phyloP scores from a whole-genome alignment of 2,888 invertebrate genomes.

The Monoplex corrugatus region DNA sequence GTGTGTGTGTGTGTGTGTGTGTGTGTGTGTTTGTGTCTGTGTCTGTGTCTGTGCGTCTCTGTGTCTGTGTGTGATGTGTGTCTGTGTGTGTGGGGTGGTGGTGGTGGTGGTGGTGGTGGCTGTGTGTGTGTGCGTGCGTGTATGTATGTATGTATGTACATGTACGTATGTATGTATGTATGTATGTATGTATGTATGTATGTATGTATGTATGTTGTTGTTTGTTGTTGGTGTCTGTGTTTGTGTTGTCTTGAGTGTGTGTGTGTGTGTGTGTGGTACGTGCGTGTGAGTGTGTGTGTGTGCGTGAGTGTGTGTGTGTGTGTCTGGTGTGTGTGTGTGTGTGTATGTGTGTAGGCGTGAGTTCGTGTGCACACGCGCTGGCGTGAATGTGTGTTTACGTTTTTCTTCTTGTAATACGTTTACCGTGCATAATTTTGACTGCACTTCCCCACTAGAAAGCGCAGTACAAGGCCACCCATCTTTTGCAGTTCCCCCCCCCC shows the following conservation, averaged over 20 bases:
- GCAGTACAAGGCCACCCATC: no score
- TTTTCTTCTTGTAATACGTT: not conserved
- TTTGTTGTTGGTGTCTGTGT: not conserved
- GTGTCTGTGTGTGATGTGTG: no score
- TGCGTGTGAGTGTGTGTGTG: no score
- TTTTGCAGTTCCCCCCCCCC: no score
- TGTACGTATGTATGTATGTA: constrained; percentile 23
- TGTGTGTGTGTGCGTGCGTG: not conserved
- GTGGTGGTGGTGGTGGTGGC: no score
- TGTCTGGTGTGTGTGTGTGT: not conserved
- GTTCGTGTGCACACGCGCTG: not conserved
- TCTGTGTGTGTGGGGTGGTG: no score
- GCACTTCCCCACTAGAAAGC: no score
- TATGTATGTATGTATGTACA: constrained; percentile 14
- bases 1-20: not conserved
- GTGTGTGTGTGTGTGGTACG: not conserved
- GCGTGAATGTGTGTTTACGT: not conserved
- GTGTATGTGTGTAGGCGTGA: not conserved
- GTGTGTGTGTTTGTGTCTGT: not conserved
- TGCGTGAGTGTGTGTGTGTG: not conserved
- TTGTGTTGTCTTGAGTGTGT: not conserved
- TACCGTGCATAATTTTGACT: no score
- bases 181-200: constrained; percentile 20
- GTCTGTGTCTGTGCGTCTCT: not conserved
- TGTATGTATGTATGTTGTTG: not conserved